These are phyloP conservation scores for Calyptomena viridis DNA, from an alignment of 2,113 vertebrate genomes.

Conservation along the genomic window DNA sequence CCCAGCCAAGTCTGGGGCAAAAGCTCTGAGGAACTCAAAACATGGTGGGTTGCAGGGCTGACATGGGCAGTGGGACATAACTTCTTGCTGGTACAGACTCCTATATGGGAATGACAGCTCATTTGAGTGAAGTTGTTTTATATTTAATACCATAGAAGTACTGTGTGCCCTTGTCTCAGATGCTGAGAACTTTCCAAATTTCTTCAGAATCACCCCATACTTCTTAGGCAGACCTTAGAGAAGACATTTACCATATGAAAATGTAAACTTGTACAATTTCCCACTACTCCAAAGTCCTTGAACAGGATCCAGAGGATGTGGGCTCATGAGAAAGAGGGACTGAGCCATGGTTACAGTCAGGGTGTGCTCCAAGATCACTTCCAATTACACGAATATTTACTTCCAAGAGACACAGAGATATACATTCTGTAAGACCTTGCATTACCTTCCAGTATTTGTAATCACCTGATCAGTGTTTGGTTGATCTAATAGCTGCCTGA, in stretches of 20 bases:
- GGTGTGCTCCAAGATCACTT: neutral
- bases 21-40: neutral
- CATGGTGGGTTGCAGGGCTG: neutral
- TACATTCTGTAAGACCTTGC: neutral
- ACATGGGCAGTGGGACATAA: neutral
- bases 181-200: neutral
- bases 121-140: neutral
- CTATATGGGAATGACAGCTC: neutral
- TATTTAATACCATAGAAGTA: neutral
- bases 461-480: neutral
- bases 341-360: neutral
- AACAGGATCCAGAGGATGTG: neutral
- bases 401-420: neutral
- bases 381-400: conserved; percentile 5
- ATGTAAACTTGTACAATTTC: neutral
- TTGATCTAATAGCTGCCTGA: conserved; percentile 9
- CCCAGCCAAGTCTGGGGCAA: neutral
- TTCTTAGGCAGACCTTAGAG: neutral
- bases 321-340: neutral
- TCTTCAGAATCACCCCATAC: neutral
- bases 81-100: neutral
- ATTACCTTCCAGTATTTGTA: neutral
- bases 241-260: neutral
- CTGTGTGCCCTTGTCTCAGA: neutral
- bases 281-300: neutral